These are phyloP conservation scores for Brachypteracias leptosomus DNA, from an alignment of 2,113 vertebrate genomes.

Conservation along the genomic window DNA sequence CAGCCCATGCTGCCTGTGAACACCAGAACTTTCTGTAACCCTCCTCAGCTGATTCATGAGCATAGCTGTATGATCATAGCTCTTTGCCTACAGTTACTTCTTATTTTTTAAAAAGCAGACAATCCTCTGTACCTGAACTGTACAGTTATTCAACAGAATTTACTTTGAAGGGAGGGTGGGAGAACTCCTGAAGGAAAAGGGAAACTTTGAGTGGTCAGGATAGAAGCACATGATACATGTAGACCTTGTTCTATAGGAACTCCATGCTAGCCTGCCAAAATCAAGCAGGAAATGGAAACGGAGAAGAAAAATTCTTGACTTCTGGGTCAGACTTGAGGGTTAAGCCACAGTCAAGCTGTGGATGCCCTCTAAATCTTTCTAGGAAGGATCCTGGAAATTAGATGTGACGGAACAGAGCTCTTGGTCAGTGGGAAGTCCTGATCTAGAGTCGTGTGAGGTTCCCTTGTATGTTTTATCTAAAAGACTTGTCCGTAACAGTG, in stretches of 20 bases:
- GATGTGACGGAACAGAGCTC: not conserved
- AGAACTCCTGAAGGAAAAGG: not conserved
- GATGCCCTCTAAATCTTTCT: constrained; percentile 19
- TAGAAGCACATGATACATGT: not conserved
- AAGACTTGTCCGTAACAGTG: not conserved
- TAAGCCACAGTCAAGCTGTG: not conserved
- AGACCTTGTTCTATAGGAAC: not conserved
- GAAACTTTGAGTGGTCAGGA: not conserved
- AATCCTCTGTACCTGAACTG: not conserved
- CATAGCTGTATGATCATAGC: not conserved
- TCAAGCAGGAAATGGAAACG: not conserved
- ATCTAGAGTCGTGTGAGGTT: not conserved
- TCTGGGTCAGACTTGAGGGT: not conserved
- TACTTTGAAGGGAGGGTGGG: not conserved
- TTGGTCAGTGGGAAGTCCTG: not conserved
- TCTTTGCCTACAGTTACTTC: not conserved
- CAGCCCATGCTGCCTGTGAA: not conserved
- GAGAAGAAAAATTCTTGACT: constrained; percentile 13
- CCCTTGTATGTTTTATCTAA: not conserved
- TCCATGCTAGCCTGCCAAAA: not conserved
- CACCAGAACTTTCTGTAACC: not conserved
- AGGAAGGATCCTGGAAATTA: not conserved
- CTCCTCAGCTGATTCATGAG: not conserved
- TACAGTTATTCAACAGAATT: not conserved
- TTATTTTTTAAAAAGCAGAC: not conserved